Percentiles rank a stretch among this genome's conserved stretches.
phyloP scores from a whole-genome alignment of 2,797 vertebrate genomes.

The Tapera naevia region DNA sequence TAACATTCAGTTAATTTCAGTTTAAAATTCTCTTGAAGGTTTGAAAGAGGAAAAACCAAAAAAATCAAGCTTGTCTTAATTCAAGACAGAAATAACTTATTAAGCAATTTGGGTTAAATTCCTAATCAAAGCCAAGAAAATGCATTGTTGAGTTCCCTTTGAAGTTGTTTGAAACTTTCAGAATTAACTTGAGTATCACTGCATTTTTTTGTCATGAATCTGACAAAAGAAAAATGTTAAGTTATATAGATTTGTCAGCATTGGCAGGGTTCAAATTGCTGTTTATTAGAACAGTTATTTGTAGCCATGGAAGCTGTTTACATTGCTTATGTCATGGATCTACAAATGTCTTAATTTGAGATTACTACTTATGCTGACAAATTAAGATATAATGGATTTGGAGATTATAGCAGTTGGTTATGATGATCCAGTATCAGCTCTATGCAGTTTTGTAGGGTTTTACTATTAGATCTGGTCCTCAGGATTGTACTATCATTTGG shows the following conservation, averaged over 20 bases:
- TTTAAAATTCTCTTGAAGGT: neutral
- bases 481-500: neutral
- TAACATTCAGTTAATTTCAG: neutral
- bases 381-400: neutral
- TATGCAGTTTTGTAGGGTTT: neutral
- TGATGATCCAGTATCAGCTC: neutral
- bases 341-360: no score
- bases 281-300: neutral
- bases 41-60: neutral
- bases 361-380: no score
- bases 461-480: neutral
- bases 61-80: neutral
- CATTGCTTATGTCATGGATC: neutral
- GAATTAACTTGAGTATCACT: neutral
- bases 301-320: neutral
- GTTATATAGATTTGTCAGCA: neutral
- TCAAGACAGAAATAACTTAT: neutral
- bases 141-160: neutral
- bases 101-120: neutral
- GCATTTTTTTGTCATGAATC: neutral
- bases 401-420: neutral
- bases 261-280: neutral
- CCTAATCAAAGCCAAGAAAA: neutral
- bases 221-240: neutral
- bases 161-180: neutral